Conservation (phyloP, 2,797 vertebrate species). For the Trachurus trachurus region DNA sequence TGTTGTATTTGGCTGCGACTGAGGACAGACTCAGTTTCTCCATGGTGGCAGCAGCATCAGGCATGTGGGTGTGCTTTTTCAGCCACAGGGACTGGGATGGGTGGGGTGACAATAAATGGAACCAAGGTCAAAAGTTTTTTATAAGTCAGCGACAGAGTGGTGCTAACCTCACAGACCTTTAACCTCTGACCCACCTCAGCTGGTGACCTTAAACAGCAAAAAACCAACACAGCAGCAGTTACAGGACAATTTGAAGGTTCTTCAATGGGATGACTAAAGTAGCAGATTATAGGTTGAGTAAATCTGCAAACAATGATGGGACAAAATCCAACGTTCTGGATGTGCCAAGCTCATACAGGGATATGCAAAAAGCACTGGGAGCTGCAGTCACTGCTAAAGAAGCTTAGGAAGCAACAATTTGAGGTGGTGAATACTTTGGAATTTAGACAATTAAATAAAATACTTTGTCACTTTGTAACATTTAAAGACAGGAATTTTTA, state of each 20-base stretch:
- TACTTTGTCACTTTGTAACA: background rate
- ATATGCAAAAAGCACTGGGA: conserved; percentile 39
- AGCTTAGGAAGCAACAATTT: conserved; percentile 18
- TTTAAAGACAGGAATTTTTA: background rate
- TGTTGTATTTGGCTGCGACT: background rate
- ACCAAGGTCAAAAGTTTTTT: too few relatives aligned
- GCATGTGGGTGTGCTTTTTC: background rate
- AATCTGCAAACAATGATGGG: conserved; percentile 60
- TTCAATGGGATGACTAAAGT: conserved; percentile 5
- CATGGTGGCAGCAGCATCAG: background rate
- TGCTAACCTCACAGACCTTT: conserved; percentile 1
- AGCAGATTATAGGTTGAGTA: conserved; percentile 35
- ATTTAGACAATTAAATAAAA: background rate
- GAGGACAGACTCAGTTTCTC: background rate
- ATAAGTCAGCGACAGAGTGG: background rate
- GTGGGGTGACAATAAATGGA: too few relatives aligned
- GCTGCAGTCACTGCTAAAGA: conserved; percentile 11
- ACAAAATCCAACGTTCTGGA: conserved; percentile 22
- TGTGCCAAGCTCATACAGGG: conserved; percentile 24
- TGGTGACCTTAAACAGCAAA: conserved; percentile 17
- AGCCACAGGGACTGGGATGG: background rate
- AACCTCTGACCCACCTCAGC: conserved; percentile 5
- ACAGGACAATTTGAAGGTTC: conserved; percentile 3
- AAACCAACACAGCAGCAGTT: conserved; percentile 5
- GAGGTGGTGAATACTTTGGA: background rate